Base-by-base conservation (phyloP, 2,797 vertebrate genomes). In the Phoeniculus purpureus region DNA sequence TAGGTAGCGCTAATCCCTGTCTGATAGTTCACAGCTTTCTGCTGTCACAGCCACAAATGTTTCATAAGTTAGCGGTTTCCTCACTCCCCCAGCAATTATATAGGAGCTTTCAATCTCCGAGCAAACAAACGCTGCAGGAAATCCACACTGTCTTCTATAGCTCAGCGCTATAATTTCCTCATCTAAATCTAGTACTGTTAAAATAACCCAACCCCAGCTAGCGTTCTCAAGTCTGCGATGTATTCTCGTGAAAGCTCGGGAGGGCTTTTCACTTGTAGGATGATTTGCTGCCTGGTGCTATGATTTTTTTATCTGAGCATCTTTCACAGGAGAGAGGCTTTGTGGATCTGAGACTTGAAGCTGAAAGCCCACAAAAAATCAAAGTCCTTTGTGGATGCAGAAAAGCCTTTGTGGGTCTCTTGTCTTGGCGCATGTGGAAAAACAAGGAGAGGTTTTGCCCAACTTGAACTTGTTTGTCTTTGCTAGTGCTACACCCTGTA, bases 161-260 rank as follows among this genome's bases (percentile, higher is more conserved):
- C 67, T 50, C 45, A 91, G 45, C 37, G 61, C 58, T 75, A 8
- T 86, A 64, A 84, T 91, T 94, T 95, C 81, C 87, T 95, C 54
- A 55, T 88, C 52, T 95, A 76, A 37, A 76, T 81, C 64, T 58
- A 48, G 50, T 58, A 58, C 45, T 43, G 6, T 34, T 92, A 75
- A 77, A 89, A 79, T 26, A 27, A 1, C n/a, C 40, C 47, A 84
- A 54, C 10, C 12, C 26, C 68, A 0, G 32, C 34, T 76, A 45
- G 23, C 48, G 54, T 81, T 89, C 82, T 89, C 14, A 64, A 89
- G 23, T 45, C 56, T 73, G 15, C 1, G 0, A 52, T 87, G 87
- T 78, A 26, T 74, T 78, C 76, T 40, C 59, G 6, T 50, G 45
- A 31, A 14, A 83, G 60, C 20, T 20, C 70, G 50, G 81, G 81